phyloP scores from a whole-genome alignment of 2,888 invertebrate genomes.

The Rhorus exstirpatorius region DNA sequence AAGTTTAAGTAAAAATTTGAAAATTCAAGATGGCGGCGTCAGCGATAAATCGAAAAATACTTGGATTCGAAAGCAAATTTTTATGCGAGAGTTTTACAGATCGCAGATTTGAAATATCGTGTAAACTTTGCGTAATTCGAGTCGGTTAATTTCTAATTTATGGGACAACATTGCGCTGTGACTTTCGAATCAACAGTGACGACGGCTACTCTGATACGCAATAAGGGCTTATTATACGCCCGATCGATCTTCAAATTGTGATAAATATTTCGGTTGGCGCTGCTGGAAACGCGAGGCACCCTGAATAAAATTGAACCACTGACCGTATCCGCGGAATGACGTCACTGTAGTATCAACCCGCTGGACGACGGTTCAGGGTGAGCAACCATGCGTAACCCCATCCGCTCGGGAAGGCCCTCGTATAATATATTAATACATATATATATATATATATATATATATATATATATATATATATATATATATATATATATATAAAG shows the following conservation, averaged over 20 bases:
- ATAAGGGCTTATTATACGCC: neutral
- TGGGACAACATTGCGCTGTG: neutral
- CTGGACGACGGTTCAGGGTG: conserved; percentile 83
- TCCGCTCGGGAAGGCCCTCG: conserved; percentile 77
- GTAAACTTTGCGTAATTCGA: too few relatives aligned
- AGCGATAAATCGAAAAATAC: too few relatives aligned
- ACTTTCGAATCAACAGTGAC: neutral
- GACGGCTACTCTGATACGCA: neutral
- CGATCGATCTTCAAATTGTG: neutral
- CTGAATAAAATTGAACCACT: conserved; percentile 82
- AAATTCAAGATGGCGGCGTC: too few relatives aligned
- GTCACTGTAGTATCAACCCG: conserved; percentile 81
- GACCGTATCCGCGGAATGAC: conserved; percentile 84
- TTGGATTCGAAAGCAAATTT: neutral
- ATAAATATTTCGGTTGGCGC: conserved; percentile 5
- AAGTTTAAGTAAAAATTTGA: too few relatives aligned
- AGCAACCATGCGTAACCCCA: conserved; percentile 85
- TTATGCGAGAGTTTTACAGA: neutral
- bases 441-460: neutral
- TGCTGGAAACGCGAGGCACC: conserved; percentile 69
- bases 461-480: neutral
- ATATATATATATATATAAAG: neutral
- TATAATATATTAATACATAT: too few relatives aligned
- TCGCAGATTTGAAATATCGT: too few relatives aligned
- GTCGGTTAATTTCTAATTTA: too few relatives aligned